Percentiles rank a stretch among this genome's conserved stretches.
These are phyloP conservation scores for Ormyrus nitidulus DNA, from an alignment of 2,888 invertebrate genomes.

Conservation along the genomic window DNA sequence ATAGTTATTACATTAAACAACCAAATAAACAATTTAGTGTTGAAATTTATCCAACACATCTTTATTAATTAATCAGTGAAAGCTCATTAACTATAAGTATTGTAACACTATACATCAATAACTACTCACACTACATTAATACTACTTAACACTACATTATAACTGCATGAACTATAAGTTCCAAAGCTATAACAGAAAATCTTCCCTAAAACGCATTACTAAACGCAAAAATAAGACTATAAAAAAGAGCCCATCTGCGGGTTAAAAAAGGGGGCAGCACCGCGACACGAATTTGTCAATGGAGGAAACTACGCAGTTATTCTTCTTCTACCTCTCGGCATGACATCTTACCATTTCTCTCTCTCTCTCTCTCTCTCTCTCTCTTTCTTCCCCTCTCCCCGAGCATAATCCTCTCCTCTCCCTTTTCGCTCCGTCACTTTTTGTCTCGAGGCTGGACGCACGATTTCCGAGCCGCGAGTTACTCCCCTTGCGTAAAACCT, in stretches of 20 bases:
- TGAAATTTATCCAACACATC: too few species aligned
- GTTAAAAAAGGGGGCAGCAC: not conserved
- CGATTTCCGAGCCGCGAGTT: constrained; percentile 36
- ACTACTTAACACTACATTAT: too few species aligned
- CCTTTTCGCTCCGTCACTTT: constrained; percentile 41
- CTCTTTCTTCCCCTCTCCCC: not conserved
- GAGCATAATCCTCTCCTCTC: not conserved
- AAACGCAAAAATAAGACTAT: not conserved
- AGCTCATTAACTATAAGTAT: too few species aligned
- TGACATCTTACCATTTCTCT: constrained; percentile 24
- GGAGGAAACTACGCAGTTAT: not conserved
- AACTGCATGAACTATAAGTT: too few species aligned
- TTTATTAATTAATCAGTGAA: too few species aligned
- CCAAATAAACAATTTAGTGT: too few species aligned
- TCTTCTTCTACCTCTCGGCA: not conserved
- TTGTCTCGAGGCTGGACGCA: constrained; percentile 32
- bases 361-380: not conserved
- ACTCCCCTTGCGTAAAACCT: constrained; percentile 42
- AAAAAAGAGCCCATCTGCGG: not conserved
- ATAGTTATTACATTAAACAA: too few species aligned
- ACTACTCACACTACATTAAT: too few species aligned
- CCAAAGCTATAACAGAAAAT: too few species aligned
- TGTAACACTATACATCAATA: too few species aligned
- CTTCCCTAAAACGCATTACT: too few species aligned
- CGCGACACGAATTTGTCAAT: constrained; percentile 39